A percentile compares a stretch with the other conserved stretches of the same genome.
phyloP scores from a whole-genome alignment of 2,113 vertebrate species.

The Orthonyx spaldingii region DNA sequence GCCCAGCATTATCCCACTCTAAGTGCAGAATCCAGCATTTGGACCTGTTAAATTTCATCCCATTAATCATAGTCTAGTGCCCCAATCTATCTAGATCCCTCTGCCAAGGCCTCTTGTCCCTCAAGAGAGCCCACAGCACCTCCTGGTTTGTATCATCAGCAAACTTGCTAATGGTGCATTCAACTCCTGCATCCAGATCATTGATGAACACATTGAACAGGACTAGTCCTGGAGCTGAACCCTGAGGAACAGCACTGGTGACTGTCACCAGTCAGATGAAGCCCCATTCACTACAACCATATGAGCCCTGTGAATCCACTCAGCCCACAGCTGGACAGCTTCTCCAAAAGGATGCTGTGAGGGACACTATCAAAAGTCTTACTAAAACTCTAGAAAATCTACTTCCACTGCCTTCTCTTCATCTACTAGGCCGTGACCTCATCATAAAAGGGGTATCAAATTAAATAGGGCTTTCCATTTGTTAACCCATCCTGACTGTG shows the following conservation, averaged over 20 bases:
- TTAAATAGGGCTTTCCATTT: neutral
- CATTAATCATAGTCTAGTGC: neutral
- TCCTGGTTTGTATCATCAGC: neutral
- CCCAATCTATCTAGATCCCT: neutral
- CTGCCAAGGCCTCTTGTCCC: neutral
- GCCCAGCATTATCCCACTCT: neutral
- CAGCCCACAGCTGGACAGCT: neutral
- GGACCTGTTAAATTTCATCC: neutral
- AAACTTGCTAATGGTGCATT: neutral
- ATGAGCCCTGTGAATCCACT: neutral
- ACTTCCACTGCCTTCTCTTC: neutral
- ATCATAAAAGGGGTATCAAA: neutral
- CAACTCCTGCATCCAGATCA: neutral
- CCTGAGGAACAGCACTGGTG: neutral
- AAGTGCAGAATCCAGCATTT: neutral
- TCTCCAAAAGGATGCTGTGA: neutral
- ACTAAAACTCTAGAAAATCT: neutral
- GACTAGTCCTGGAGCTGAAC: neutral
- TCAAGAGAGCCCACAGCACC: neutral
- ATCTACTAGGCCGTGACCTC: accelerated
- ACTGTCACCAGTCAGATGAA: neutral
- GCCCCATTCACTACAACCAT: neutral
- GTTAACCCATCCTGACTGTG: neutral
- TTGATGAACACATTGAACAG: neutral
- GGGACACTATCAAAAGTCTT: neutral